Percentiles rank a stretch among this genome's conserved stretches.
Evolutionary conservation across 2,797 vertebrate species (phyloP).

Genomic region (Intellagama lesueurii): DNA sequence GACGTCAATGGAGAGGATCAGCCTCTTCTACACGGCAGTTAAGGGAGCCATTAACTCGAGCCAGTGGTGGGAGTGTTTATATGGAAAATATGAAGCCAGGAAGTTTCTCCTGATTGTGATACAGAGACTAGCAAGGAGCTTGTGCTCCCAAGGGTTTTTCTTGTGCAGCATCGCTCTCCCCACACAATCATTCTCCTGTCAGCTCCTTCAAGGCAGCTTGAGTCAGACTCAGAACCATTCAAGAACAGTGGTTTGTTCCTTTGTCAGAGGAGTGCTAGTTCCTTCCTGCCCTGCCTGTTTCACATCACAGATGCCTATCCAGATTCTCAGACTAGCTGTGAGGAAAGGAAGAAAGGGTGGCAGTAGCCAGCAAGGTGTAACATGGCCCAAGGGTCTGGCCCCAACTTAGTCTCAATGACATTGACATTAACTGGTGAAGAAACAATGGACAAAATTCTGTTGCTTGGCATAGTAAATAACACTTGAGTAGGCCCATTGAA

Average conservation of each 20-base stretch:
- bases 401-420: background rate
- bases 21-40: constrained; percentile 69
- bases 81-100: constrained; percentile 83
- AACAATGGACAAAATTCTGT: background rate
- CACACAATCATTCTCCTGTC: background rate
- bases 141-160: constrained; percentile 32
- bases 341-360: background rate
- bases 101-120: constrained; percentile 79
- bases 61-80: constrained; percentile 75
- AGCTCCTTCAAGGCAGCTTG: background rate
- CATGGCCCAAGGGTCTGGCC: background rate
- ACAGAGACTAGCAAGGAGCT: constrained; percentile 74
- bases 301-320: background rate
- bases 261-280: background rate
- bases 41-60: constrained; percentile 74
- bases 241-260: background rate
- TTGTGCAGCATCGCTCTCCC: constrained; percentile 5
- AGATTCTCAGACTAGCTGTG: background rate
- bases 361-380: background rate
- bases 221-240: background rate
- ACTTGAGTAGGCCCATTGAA: no score
- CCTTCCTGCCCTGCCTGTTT: background rate
- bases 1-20: constrained; percentile 80
- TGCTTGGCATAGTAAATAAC: no score
- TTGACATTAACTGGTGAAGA: background rate